These are phyloP conservation scores for Marmota monax DNA, from an alignment of 2,113 vertebrate species.

Conservation along the genomic window DNA sequence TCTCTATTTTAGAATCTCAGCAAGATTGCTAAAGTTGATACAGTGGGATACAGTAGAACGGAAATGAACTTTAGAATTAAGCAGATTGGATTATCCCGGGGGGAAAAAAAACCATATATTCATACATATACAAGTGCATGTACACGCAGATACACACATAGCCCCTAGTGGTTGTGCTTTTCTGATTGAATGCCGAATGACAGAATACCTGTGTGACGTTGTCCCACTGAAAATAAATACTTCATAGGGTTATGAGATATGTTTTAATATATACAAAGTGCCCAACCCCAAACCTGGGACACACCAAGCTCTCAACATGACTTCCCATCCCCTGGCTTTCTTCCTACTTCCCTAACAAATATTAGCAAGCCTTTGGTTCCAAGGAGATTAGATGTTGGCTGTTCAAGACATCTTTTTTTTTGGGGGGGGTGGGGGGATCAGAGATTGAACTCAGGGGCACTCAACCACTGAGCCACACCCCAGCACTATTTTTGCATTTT, in stretches of 20 bases:
- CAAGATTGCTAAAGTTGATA: background rate
- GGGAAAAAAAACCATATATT: background rate
- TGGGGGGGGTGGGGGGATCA: no score
- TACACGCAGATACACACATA: no score
- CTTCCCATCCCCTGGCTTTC: background rate
- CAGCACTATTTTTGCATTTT: no score
- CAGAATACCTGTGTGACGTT: background rate
- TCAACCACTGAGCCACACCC: no score
- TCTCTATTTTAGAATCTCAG: slow-evolving; percentile 1
- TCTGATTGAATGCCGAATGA: background rate
- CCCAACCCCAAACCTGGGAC: background rate
- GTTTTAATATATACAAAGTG: background rate
- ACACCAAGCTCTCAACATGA: background rate
- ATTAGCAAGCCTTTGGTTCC: background rate
- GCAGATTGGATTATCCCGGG: background rate
- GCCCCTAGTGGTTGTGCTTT: background rate
- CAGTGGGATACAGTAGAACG: background rate
- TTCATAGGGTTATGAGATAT: background rate
- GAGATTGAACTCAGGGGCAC: no score
- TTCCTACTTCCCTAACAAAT: background rate
- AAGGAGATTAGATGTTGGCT: background rate
- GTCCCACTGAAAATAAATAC: background rate
- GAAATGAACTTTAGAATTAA: slow-evolving; percentile 63
- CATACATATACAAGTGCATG: no score
- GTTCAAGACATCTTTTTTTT: background rate